Evolutionary conservation across 2,797 vertebrate species (phyloP).

Genomic region (Phalanger gymnotis): DNA sequence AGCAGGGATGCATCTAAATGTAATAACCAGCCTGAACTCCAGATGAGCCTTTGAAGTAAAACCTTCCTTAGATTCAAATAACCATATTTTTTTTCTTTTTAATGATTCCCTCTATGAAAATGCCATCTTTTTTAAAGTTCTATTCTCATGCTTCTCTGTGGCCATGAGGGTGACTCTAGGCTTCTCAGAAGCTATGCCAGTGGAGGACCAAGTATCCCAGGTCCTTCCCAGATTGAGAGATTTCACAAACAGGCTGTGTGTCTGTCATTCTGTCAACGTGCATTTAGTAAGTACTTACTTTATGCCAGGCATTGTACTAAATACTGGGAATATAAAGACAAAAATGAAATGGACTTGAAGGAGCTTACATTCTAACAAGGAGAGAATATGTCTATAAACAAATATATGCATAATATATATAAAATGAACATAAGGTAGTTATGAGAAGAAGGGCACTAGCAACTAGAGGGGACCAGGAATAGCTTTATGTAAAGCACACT

Average conservation of each 20-base stretch:
- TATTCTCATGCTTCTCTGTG: neutral
- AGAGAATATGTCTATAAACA: neutral
- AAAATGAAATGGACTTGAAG: neutral
- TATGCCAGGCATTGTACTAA: neutral
- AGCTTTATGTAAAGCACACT: neutral
- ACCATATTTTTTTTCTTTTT: neutral
- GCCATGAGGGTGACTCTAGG: neutral
- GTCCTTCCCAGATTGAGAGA: neutral
- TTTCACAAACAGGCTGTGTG: neutral
- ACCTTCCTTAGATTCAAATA: neutral
- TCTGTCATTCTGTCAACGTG: neutral
- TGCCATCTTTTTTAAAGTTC: neutral
- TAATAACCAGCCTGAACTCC: neutral
- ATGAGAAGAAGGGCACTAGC: neutral
- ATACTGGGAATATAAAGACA: neutral
- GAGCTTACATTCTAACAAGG: neutral
- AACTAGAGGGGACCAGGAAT: neutral
- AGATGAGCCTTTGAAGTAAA: neutral
- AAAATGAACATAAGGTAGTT: neutral
- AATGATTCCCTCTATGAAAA: neutral
- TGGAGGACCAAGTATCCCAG: neutral
- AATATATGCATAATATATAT: neutral
- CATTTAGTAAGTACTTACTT: neutral
- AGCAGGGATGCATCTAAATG: neutral
- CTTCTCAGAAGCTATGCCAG: neutral